Base-by-base conservation (phyloP, 2,113 vertebrate species). In the Hiodon alosoides region DNA sequence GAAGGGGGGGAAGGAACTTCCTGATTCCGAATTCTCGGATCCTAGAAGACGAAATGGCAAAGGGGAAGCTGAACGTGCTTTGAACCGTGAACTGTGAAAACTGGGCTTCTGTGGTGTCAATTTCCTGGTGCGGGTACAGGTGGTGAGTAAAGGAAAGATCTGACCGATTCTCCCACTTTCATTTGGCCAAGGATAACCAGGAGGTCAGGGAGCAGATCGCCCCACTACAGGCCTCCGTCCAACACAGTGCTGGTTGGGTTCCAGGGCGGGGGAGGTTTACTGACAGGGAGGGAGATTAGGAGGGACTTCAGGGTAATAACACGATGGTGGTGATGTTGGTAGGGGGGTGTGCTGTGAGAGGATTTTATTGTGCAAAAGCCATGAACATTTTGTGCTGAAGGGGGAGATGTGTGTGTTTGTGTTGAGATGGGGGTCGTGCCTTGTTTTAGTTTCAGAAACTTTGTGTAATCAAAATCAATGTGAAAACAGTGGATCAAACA, bases 131-230 rank as follows among this genome's bases (percentile, higher is more conserved):
- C 77, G 78, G 80, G 77, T 78, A 73, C 91, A 90, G 91, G 90
- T 89, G 92, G 90, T 85, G 88, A 79, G 78, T 86, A 82, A 86
- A 82, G 80, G 79, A 85, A 78, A 91, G 88, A 91, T 92, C 92
- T 90, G 91, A 90, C 86, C 90, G 90, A 91, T 93, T 92, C 91
- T 92, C 92, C 89, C 82, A 87, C 86, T 91, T 92, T 91, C 90
- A 91, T 93, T 87, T 89, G 77, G 7, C 31, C 58, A 60, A 72
- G 67, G 6, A 69, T 52, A 69, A 7, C 51, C 11, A 47, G 48
- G 48, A 54, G 52, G 14, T 3, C 17, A 13, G 46, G 10, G 7
- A 48, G 31, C 31, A 4, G 64, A 47, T 3, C 7, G 11, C 64
- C 31, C 7, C 64, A 48, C 52, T 50, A 69, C n/a, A 73, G 64